Conservation (phyloP, 2,797 vertebrate genomes). For the Clarias pachynema region DNA sequence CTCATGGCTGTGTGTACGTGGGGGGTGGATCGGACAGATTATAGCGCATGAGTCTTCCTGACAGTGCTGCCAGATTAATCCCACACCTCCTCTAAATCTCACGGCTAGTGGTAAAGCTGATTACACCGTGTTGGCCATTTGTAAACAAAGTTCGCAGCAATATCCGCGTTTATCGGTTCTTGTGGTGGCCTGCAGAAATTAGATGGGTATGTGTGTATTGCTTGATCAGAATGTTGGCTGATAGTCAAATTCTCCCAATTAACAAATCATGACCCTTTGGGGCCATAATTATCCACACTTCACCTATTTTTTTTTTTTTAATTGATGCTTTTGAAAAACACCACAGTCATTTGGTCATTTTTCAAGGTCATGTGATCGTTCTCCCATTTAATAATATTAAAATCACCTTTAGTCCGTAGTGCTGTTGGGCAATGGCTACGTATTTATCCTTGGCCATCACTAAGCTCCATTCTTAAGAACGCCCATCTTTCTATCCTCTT, state of each 20-base stretch:
- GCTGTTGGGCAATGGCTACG: neutral
- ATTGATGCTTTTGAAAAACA: neutral
- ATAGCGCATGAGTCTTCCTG: slow-evolving; percentile 39
- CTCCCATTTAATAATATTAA: neutral
- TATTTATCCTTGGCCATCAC: neutral
- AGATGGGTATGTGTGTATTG: neutral
- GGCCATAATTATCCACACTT: neutral
- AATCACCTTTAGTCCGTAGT: neutral
- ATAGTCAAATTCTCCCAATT: neutral
- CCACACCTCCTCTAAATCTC: slow-evolving; percentile 63
- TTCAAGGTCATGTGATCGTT: neutral
- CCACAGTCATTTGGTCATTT: neutral
- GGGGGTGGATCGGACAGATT: slow-evolving; percentile 15
- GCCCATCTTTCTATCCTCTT: neutral
- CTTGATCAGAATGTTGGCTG: neutral
- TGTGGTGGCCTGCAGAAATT: slow-evolving; percentile 6
- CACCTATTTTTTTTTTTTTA: neutral
- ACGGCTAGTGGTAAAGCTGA: slow-evolving; percentile 72
- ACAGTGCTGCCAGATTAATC: slow-evolving; percentile 45
- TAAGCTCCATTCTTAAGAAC: neutral
- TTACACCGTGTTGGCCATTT: slow-evolving; percentile 73
- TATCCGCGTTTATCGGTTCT: slow-evolving; percentile 23
- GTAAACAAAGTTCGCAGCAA: slow-evolving; percentile 62
- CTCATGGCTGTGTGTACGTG: neutral
- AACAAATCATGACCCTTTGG: neutral